These are phyloP conservation scores for Physella acuta DNA, from an alignment of 1,140 invertebrate genomes.

Conservation along the genomic window DNA sequence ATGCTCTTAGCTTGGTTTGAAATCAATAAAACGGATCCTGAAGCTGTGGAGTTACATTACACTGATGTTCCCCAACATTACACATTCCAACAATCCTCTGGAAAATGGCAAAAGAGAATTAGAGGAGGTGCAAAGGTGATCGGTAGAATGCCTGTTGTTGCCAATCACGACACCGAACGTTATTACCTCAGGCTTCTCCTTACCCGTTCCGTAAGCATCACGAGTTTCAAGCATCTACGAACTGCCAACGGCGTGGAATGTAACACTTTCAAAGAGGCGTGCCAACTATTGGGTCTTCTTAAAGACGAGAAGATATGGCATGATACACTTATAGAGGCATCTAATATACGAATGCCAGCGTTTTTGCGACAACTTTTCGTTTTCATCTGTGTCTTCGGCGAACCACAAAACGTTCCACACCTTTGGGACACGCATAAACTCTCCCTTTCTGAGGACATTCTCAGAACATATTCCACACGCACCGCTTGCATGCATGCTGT, in stretches of 20 bases:
- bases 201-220: neutral
- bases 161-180: neutral
- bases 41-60: conserved; percentile 1
- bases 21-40: neutral
- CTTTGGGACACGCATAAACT: conserved; percentile 1
- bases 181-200: neutral
- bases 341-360: neutral
- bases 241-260: neutral
- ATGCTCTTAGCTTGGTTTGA: neutral
- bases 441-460: neutral
- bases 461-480: neutral
- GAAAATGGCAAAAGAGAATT: neutral
- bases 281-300: neutral
- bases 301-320: neutral
- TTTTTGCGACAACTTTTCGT: neutral
- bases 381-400: neutral
- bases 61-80: conserved; percentile 1
- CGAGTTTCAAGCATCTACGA: neutral
- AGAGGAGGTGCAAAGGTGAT: neutral
- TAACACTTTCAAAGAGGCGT: neutral
- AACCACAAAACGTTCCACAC: neutral
- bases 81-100: neutral
- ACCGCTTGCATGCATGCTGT: neutral
- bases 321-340: neutral
- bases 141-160: neutral